Evolutionary conservation across 1,140 invertebrate species (phyloP), one percentile per base, ranked within the genome.

Genomic region (Pseudomyrmex cubaensis): DNA sequence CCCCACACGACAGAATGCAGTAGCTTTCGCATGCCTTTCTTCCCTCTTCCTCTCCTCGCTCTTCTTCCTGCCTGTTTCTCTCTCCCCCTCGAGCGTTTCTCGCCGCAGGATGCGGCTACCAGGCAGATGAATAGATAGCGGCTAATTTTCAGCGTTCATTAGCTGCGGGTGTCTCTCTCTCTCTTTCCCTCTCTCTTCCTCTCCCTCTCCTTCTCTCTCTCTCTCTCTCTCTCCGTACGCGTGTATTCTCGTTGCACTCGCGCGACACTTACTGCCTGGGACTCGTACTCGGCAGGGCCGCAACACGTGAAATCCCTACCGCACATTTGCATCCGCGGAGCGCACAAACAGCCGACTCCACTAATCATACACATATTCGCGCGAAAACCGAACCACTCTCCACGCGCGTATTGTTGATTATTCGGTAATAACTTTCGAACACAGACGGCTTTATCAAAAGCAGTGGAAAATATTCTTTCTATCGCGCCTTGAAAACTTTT

Each of bases 61-160:
- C n/a, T 22, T 48, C 48, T 64, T 67, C 70, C 44, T 83, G n/a
- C 70, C 56, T 64, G 54, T 17, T n/a, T 15, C 9, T 25, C 20
- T 20, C 59, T 54, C 62, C 69, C 59, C 57, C 20, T 70, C 64
- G 22, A 83, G 72, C 63, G 80, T 82, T 86, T 80, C 85, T 87
- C 82, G 69, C 77, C 62, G 82, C 74, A 84, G 82, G 87, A 88
- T 83, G 80, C 89, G 69, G 75, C 88, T 86, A 86, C 85, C 82
- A 86, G 82, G 82, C 88, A 89, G 90, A 92, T 92, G 91, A 92
- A 92, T 92, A 92, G 91, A 92, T 92, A 92, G 90, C 87, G 87
- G 87, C 89, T 92, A 92, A 92, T 92, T 91, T 91, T 89, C 90
- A 87, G 77, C 87, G 90, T 92, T 92, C 92, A 92, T 92, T 92